A percentile compares a stretch with the other conserved stretches of the same genome.
phyloP scores from a whole-genome alignment of 2,888 invertebrate genomes.

The Phymatocera aterrima region DNA sequence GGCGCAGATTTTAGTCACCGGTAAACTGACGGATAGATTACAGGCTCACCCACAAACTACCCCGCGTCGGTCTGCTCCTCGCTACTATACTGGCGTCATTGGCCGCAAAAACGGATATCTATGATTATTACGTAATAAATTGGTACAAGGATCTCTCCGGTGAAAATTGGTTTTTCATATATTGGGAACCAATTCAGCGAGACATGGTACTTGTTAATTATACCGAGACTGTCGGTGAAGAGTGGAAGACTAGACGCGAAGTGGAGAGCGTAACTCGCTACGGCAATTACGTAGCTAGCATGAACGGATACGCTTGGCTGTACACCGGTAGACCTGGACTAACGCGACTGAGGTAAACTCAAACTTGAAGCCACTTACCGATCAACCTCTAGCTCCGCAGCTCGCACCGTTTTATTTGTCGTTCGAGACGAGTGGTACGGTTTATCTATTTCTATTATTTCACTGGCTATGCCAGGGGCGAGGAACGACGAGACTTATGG shows the following conservation, averaged over 20 bases:
- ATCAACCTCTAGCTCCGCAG: neutral
- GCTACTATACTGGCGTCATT: neutral
- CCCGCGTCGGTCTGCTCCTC: neutral
- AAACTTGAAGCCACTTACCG: neutral
- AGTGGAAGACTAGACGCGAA: slow-evolving; percentile 1
- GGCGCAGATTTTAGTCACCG: neutral
- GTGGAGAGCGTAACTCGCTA: slow-evolving; percentile 30
- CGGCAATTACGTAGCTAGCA: slow-evolving; percentile 29
- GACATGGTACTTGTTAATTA: slow-evolving; percentile 25
- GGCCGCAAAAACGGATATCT: neutral
- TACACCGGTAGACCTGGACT: neutral
- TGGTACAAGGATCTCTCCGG: neutral
- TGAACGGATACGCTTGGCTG: slow-evolving; percentile 28
- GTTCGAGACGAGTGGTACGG: neutral
- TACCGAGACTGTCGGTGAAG: neutral
- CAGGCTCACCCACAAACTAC: neutral
- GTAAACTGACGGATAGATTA: neutral
- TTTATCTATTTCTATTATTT: slow-evolving; percentile 26
- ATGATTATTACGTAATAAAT: neutral
- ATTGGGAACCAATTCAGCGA: slow-evolving; percentile 9
- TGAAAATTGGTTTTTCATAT: neutral
- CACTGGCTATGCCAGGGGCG: neutral
- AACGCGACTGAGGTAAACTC: neutral
- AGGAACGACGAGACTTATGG: slow-evolving; percentile 15
- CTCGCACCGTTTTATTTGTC: slow-evolving; percentile 12